Conservation (phyloP, 2,888 invertebrate genomes). For the Amiota minor region DNA sequence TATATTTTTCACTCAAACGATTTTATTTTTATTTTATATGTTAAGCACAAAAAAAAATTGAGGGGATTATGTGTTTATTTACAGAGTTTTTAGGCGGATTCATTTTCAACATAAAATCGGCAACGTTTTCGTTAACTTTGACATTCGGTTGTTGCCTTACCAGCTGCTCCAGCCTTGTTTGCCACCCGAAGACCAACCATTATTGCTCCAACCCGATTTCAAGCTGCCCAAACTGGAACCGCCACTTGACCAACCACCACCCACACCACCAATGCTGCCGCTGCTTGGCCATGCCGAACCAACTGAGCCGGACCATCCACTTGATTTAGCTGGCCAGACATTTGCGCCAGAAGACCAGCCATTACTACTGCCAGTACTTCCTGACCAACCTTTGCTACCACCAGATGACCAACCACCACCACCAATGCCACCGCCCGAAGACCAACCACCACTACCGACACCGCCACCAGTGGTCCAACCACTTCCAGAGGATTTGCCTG, state of each 20-base stretch:
- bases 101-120: slow-evolving; percentile 17
- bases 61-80: not conserved
- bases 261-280: slow-evolving; percentile 31
- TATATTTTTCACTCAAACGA: slow-evolving; percentile 20
- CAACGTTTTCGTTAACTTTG: slow-evolving; percentile 32
- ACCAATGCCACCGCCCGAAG: slow-evolving; percentile 41
- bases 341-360: slow-evolving; percentile 40
- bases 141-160: slow-evolving; percentile 32
- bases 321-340: slow-evolving; percentile 44
- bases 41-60: slow-evolving; percentile 34
- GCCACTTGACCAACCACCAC: slow-evolving; percentile 40
- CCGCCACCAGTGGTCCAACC: not conserved
- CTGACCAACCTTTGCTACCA: slow-evolving; percentile 48
- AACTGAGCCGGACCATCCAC: slow-evolving; percentile 49
- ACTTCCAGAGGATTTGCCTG: not conserved
- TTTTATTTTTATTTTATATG: slow-evolving; percentile 41
- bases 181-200: slow-evolving; percentile 31
- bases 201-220: slow-evolving; percentile 37
- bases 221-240: slow-evolving; percentile 39
- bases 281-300: slow-evolving; percentile 38
- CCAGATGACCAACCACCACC: slow-evolving; percentile 52
- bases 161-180: slow-evolving; percentile 55
- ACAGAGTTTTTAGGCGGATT: slow-evolving; percentile 38
- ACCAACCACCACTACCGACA: slow-evolving; percentile 39
- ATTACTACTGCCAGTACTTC: slow-evolving; percentile 44